Conservation (phyloP, 2,797 vertebrate genomes). For the Arrhamphus sclerolepis region DNA sequence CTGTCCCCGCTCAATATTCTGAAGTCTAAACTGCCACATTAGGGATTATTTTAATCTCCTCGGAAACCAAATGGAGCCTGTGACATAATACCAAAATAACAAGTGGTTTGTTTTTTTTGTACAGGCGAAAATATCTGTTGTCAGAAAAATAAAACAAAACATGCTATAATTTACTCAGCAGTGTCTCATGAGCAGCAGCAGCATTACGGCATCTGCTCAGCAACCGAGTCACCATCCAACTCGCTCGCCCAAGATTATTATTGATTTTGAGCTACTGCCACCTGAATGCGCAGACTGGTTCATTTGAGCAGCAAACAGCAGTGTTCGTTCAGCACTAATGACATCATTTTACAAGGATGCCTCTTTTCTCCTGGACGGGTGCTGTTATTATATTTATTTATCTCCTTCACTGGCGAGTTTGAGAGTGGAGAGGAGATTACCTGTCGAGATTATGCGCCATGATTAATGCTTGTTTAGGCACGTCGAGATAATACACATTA, state of each 20-base stretch:
- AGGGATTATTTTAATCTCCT: neutral
- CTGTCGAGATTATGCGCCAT: constrained; percentile 68
- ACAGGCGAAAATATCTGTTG: too few relatives aligned
- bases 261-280: constrained; percentile 68
- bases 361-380: constrained; percentile 35
- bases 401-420: constrained; percentile 54
- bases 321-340: constrained; percentile 66
- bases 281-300: constrained; percentile 56
- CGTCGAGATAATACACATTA: constrained; percentile 57
- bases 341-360: constrained; percentile 65
- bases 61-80: neutral
- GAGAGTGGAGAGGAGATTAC: constrained; percentile 68
- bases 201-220: constrained; percentile 37
- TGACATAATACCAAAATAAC: constrained; percentile 2
- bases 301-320: constrained; percentile 56
- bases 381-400: constrained; percentile 70
- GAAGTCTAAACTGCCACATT: neutral
- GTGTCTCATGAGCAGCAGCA: constrained; percentile 14
- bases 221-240: constrained; percentile 64
- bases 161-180: constrained; percentile 34
- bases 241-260: constrained; percentile 70
- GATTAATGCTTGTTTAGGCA: constrained; percentile 72
- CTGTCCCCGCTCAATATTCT: too few relatives aligned
- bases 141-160: too few relatives aligned
- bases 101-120: constrained; percentile 1